These are phyloP conservation scores for Ceuthmochares aereus DNA, from an alignment of 2,113 vertebrate genomes.

Conservation along the genomic window DNA sequence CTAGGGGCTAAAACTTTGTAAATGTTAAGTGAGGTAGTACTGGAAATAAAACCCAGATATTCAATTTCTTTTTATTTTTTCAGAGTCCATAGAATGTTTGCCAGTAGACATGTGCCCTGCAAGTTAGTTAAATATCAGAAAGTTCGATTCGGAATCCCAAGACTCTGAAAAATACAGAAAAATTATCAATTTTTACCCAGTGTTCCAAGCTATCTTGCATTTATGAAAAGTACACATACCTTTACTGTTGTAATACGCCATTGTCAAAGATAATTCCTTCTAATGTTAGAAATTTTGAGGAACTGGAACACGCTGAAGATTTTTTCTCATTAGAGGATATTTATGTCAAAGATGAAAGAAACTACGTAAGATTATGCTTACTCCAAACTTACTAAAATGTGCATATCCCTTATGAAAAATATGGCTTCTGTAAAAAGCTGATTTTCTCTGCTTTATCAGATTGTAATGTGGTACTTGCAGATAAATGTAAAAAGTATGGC, in stretches of 20 bases:
- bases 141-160: background rate
- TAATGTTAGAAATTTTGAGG: background rate
- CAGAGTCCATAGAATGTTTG: background rate
- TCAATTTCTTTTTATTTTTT: background rate
- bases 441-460: background rate
- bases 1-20: background rate
- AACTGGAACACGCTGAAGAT: background rate
- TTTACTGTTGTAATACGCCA: background rate
- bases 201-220: background rate
- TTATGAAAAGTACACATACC: background rate
- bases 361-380: background rate
- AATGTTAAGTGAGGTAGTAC: background rate
- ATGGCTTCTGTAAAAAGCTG: background rate
- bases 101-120: background rate
- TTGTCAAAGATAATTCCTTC: background rate
- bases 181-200: background rate
- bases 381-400: background rate
- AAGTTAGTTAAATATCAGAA: constrained; percentile 31
- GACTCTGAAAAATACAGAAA: background rate
- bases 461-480: background rate
- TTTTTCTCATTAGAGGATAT: background rate
- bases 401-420: background rate
- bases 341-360: background rate
- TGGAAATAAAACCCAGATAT: background rate
- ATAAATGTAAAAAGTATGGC: background rate